A percentile compares a stretch with the other conserved stretches of the same genome.
phyloP scores from a whole-genome alignment of 2,113 vertebrate species.

The Thinocorus orbignyianus region DNA sequence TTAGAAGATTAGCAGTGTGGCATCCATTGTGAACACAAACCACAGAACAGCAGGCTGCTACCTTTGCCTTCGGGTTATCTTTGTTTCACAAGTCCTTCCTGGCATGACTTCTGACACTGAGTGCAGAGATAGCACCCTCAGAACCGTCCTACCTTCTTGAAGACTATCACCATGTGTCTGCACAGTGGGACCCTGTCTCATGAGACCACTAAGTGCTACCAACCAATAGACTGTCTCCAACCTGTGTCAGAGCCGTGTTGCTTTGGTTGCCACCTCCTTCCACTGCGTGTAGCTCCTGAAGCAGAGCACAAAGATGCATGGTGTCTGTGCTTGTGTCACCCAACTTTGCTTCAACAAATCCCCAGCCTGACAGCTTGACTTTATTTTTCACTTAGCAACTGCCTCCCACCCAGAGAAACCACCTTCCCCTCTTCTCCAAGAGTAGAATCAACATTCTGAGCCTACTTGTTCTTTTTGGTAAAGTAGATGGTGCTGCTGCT shows the following conservation, averaged over 20 bases:
- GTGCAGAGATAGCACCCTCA: not conserved
- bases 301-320: not conserved
- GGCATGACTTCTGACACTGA: not conserved
- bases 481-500: constrained; percentile 67
- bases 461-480: constrained; percentile 71
- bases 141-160: not conserved
- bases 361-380: not conserved
- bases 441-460: not conserved
- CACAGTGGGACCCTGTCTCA: not conserved
- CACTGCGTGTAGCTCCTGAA: constrained; percentile 69
- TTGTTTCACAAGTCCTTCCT: not conserved
- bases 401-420: not conserved
- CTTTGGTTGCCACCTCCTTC: not conserved
- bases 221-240: not conserved
- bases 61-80: not conserved
- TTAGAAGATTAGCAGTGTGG: not conserved
- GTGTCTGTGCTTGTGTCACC: not conserved
- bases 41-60: not conserved
- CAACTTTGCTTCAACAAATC: not conserved
- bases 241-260: constrained; percentile 46
- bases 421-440: not conserved
- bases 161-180: not conserved
- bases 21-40: not conserved
- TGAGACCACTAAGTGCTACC: not conserved
- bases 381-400: not conserved